These are phyloP conservation scores for Notocelia uddmanniana DNA, from an alignment of 2,888 invertebrate species.

Conservation along the genomic window DNA sequence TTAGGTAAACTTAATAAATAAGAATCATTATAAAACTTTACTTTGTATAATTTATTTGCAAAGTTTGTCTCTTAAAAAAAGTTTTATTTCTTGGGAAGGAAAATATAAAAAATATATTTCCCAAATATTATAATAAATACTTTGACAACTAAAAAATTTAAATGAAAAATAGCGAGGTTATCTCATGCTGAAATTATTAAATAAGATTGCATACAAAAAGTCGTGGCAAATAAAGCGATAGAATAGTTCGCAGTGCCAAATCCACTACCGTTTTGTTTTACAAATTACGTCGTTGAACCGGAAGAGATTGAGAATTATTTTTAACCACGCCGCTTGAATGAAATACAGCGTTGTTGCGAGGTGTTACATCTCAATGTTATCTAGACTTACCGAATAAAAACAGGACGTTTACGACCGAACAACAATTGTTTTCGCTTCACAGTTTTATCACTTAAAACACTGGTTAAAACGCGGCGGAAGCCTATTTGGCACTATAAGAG, in stretches of 20 bases:
- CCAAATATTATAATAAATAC: background rate
- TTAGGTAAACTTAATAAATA: background rate
- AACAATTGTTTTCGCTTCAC: conserved; percentile 48
- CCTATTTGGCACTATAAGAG: conserved; percentile 58
- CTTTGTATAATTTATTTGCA: background rate
- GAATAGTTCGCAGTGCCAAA: background rate
- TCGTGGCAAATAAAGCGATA: background rate
- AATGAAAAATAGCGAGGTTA: background rate
- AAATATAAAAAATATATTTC: background rate
- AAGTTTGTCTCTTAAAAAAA: background rate
- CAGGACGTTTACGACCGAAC: conserved; percentile 50
- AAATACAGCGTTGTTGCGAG: conserved; percentile 55
- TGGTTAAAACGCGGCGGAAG: conserved; percentile 64
- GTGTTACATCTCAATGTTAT: conserved; percentile 56
- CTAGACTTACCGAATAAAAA: conserved; percentile 64
- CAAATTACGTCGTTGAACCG: conserved; percentile 35
- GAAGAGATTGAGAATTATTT: conserved; percentile 59
- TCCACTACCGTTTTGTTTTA: conserved; percentile 16
- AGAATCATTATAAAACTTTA: background rate
- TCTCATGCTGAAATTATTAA: background rate
- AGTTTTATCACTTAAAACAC: conserved; percentile 70
- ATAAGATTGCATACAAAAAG: background rate
- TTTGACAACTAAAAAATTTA: background rate
- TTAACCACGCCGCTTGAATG: conserved; percentile 62
- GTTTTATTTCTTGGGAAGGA: background rate